These are phyloP conservation scores for Perognathus longimembris DNA, from an alignment of 2,113 vertebrate species.

Conservation along the genomic window DNA sequence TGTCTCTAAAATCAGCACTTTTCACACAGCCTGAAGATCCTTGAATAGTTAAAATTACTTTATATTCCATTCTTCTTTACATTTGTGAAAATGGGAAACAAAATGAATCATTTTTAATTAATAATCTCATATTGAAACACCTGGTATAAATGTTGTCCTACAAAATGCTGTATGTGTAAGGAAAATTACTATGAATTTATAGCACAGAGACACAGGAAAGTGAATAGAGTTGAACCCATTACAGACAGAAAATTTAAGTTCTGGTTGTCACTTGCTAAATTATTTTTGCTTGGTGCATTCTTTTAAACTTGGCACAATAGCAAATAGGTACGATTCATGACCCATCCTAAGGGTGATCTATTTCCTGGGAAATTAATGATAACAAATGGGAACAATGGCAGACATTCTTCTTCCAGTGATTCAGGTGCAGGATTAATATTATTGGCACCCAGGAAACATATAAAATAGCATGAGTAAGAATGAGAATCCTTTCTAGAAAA, in stretches of 20 bases:
- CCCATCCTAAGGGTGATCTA: background rate
- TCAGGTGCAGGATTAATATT: conserved; percentile 56
- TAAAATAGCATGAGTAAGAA: conserved; percentile 14
- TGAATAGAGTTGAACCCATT: conserved; percentile 59
- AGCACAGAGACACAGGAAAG: conserved; percentile 48
- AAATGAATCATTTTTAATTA: conserved; percentile 32
- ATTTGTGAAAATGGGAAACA: background rate
- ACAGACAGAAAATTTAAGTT: conserved; percentile 33
- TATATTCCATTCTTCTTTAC: conserved; percentile 31
- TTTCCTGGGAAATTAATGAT: conserved; percentile 69
- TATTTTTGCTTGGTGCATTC: conserved; percentile 62
- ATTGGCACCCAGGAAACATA: background rate
- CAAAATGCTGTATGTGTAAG: background rate
- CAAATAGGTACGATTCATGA: conserved; percentile 66
- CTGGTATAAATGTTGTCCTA: background rate
- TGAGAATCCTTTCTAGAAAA: background rate
- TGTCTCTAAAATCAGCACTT: conserved; percentile 56
- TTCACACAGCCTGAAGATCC: conserved; percentile 38
- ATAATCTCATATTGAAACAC: background rate
- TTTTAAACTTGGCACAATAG: conserved; percentile 69
- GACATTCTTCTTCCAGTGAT: conserved; percentile 45
- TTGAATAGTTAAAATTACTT: background rate
- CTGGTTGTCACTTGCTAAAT: conserved; percentile 64
- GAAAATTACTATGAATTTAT: background rate
- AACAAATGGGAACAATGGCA: conserved; percentile 57